Conservation (phyloP, 2,888 invertebrate species). For the Athripsodes cinereus region DNA sequence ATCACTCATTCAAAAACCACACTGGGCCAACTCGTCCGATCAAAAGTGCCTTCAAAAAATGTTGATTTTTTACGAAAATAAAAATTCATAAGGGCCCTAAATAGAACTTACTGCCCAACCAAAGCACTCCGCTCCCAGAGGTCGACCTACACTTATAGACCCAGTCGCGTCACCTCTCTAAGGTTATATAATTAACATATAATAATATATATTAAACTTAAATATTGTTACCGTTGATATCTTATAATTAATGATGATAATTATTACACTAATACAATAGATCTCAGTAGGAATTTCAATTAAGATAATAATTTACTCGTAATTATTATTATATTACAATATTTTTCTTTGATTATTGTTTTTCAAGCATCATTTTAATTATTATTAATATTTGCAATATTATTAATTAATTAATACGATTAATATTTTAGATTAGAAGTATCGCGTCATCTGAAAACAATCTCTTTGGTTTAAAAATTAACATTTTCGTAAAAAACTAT, state of each 20-base stretch:
- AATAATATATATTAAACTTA: neutral
- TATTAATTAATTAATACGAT: neutral
- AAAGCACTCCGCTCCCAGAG: slow-evolving; percentile 44
- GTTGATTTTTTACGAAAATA: slow-evolving; percentile 82
- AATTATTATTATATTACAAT: slow-evolving; percentile 5
- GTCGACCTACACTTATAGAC: slow-evolving; percentile 18
- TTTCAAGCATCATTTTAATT: slow-evolving; percentile 19
- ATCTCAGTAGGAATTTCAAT: slow-evolving; percentile 21
- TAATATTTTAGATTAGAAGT: slow-evolving; percentile 15
- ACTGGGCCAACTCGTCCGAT: slow-evolving; percentile 92
- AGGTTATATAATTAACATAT: slow-evolving; percentile 16
- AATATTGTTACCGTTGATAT: slow-evolving; percentile 25
- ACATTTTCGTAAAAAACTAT: neutral
- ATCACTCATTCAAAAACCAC: slow-evolving; percentile 55
- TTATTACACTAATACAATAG: slow-evolving; percentile 26
- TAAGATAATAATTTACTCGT: slow-evolving; percentile 19
- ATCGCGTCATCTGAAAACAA: slow-evolving; percentile 4
- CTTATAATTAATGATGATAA: slow-evolving; percentile 14
- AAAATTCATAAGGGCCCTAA: slow-evolving; percentile 79
- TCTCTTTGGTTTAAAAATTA: neutral
- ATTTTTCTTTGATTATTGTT: slow-evolving; percentile 21
- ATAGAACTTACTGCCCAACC: slow-evolving; percentile 75
- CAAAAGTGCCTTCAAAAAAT: slow-evolving; percentile 87
- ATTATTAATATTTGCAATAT: slow-evolving; percentile 22
- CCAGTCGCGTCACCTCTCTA: slow-evolving; percentile 18